Base-by-base conservation (phyloP, 2,113 vertebrate genomes). In the Rhinoptilus africanus region DNA sequence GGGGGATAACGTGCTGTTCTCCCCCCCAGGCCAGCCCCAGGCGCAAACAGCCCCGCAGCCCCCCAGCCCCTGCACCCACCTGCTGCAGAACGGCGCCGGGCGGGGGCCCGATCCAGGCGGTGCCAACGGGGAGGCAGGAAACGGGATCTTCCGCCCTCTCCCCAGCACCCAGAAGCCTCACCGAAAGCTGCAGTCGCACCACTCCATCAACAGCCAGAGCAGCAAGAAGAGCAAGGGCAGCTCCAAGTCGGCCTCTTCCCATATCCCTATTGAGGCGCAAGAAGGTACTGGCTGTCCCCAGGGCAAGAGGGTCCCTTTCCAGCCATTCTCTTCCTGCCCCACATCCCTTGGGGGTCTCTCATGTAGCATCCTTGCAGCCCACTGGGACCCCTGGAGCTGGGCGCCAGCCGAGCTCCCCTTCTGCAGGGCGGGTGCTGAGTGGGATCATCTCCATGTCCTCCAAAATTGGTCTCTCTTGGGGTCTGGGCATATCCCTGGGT, bases 191-290 rank as follows among this genome's bases (percentile, higher is more conserved):
- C 99, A 98, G 95, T 96, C 98, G 0, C 99, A 99, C 96, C 98
- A 99, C 3, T 99, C 99, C 85, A 98, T 99, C 97, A 98, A 98
- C 97, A 99, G 99, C 97, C 99, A 99, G 97, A 96, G 98, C 98
- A 99, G 99, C 98, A 99, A 98, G 98, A 99, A 98, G 95, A 99
- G 99, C 97, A 99, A 99, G 97, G 97, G 98, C 95, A 99, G 99
- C 98, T 98, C 98, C 86, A 99, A 99, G 80, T 99, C 99, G 0
- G 98, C 98, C 83, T 98, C 98, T 48, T 99, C 99, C 17, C 99
- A 99, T 97, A 99, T 99, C 84, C 99, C 99, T 60, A 98, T 98
- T 32, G 99, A 99, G 95, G 99, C 98, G 0, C 99, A 99, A 96
- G 99, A 99, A 92, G 99, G 99, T 99, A 97, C 28, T 0, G 0